These are phyloP conservation scores for Oryzias dopingdopingensis DNA, from an alignment of 2,797 vertebrate species.

Conservation along the genomic window DNA sequence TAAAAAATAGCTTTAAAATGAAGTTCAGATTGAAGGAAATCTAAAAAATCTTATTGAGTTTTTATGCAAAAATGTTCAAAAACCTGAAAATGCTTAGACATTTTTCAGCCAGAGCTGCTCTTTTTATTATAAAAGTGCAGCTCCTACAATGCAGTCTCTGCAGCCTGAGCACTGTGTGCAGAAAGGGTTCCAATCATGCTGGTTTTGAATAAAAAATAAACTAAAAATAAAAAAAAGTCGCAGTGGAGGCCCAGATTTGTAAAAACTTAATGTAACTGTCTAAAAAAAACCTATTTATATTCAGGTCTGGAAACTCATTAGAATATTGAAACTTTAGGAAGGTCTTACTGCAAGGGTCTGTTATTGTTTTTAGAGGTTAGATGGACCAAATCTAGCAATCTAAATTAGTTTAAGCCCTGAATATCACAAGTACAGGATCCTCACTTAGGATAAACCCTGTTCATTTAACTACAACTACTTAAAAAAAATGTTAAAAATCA, in stretches of 20 bases:
- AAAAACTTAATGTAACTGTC: too few species aligned
- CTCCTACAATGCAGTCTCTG: background rate
- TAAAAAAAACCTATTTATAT: too few species aligned
- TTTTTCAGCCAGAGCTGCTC: background rate
- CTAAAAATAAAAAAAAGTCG: too few species aligned
- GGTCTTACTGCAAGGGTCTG: too few species aligned
- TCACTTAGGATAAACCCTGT: constrained; percentile 19
- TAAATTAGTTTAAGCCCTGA: constrained; percentile 14
- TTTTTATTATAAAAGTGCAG: constrained; percentile 6
- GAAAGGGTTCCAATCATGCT: too few species aligned
- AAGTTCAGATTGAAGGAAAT: too few species aligned
- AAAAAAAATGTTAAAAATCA: constrained; percentile 13
- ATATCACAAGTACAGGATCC: constrained; percentile 14
- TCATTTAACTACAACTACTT: constrained; percentile 10
- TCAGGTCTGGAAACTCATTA: too few species aligned
- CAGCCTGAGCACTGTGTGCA: background rate
- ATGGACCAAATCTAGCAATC: constrained; percentile 7
- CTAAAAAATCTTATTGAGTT: too few species aligned
- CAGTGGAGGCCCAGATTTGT: too few species aligned
- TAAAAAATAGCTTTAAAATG: background rate
- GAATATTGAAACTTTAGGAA: too few species aligned
- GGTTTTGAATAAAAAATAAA: too few species aligned
- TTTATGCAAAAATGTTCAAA: constrained; percentile 2
- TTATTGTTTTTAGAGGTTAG: constrained; percentile 16
- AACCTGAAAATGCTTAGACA: background rate